Conservation (phyloP, 2,113 vertebrate genomes). For the Chloroceryle aenea region DNA sequence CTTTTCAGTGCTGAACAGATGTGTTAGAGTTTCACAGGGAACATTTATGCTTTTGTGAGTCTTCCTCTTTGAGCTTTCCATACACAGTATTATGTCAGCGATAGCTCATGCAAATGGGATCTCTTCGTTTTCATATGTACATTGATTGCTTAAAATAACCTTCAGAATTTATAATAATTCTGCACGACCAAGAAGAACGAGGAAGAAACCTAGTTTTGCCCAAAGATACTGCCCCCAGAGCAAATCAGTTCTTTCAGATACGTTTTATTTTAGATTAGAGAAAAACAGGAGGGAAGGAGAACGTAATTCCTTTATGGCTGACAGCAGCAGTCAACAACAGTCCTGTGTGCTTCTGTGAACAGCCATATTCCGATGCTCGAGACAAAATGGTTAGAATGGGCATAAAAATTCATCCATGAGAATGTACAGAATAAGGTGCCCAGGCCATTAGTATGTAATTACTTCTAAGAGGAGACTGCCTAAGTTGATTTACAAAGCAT, state of each 20-base stretch:
- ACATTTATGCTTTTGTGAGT: conserved; percentile 7
- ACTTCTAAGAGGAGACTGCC: background rate
- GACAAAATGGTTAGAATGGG: background rate
- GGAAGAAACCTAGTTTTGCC: background rate
- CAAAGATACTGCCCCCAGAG: background rate
- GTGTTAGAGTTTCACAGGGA: conserved; percentile 35
- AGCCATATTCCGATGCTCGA: background rate
- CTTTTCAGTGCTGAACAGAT: conserved; percentile 60
- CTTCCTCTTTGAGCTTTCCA: background rate
- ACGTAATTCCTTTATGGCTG: background rate
- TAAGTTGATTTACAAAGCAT: background rate
- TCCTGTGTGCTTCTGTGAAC: background rate
- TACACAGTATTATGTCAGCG: background rate
- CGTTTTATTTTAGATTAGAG: background rate
- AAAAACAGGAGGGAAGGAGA: background rate
- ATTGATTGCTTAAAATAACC: background rate
- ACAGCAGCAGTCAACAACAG: background rate
- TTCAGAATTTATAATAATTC: background rate
- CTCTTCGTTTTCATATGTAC: background rate
- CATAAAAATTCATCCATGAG: background rate
- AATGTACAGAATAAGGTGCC: background rate
- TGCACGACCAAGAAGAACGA: background rate
- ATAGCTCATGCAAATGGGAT: background rate
- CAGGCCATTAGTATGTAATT: background rate
- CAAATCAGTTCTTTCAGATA: background rate